Conservation (phyloP, 2,888 invertebrate species). For the Clitarchus hookeri region DNA sequence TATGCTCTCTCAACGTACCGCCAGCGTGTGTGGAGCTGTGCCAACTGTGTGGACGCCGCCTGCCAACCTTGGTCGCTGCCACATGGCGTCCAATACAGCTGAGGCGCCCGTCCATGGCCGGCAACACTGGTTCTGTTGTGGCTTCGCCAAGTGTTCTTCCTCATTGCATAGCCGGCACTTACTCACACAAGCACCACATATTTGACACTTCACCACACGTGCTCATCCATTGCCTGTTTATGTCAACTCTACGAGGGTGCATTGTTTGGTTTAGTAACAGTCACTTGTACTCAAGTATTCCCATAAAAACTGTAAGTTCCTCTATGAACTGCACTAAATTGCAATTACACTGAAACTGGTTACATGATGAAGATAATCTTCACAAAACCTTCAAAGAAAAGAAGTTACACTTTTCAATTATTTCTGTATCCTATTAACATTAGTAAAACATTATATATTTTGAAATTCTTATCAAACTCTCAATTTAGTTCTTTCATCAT, state of each 20-base stretch:
- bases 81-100: constrained; percentile 32
- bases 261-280: neutral
- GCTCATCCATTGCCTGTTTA: neutral
- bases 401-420: neutral
- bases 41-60: constrained; percentile 44
- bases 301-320: neutral
- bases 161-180: neutral
- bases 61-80: constrained; percentile 27
- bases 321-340: neutral
- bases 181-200: neutral
- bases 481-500: no score
- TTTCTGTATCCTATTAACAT: no score
- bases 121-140: neutral
- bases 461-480: no score
- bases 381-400: neutral
- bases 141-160: neutral
- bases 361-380: no score
- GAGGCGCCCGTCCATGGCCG: constrained; percentile 6
- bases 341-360: neutral
- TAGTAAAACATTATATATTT: no score
- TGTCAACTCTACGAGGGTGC: neutral
- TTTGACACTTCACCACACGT: neutral
- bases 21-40: constrained; percentile 42
- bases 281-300: neutral
- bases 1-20: neutral